Percentiles rank a stretch among this genome's conserved stretches.
phyloP scores from a whole-genome alignment of 2,113 vertebrate genomes.

The Macheiramphus alcinus region DNA sequence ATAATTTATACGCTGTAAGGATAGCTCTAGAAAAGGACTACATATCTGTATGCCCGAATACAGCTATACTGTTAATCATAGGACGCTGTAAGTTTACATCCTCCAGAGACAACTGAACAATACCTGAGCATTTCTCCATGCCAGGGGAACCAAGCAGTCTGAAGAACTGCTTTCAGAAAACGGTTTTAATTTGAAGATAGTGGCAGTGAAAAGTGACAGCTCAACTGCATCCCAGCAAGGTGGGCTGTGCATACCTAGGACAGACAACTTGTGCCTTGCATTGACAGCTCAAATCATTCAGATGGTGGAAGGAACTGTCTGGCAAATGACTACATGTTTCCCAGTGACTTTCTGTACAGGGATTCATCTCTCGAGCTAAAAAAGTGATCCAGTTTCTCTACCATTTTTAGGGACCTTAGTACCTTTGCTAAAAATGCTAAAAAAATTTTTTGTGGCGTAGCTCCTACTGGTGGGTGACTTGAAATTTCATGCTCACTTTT shows the following conservation, averaged over 20 bases:
- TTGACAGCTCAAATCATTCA: neutral
- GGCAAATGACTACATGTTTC: neutral
- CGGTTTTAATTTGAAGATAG: neutral
- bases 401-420: neutral
- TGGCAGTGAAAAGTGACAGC: neutral
- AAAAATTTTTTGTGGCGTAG: accelerated
- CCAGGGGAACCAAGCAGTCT: neutral
- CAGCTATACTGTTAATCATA: neutral
- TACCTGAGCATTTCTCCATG: neutral
- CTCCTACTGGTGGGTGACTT: neutral
- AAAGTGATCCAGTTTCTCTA: neutral
- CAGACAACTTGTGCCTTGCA: neutral
- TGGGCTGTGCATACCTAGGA: neutral
- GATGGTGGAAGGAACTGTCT: neutral
- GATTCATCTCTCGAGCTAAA: neutral
- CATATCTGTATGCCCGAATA: neutral
- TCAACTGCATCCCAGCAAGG: neutral
- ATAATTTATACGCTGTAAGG: neutral
- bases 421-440: neutral
- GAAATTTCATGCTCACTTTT: neutral
- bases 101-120: neutral
- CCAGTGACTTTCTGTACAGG: neutral
- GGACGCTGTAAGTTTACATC: neutral
- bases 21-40: neutral
- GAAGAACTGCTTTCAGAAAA: neutral